Percentiles rank a stretch among this genome's conserved stretches.
Conservation (phyloP, 1,140 invertebrate genomes). For the Tribolium castaneum region DNA sequence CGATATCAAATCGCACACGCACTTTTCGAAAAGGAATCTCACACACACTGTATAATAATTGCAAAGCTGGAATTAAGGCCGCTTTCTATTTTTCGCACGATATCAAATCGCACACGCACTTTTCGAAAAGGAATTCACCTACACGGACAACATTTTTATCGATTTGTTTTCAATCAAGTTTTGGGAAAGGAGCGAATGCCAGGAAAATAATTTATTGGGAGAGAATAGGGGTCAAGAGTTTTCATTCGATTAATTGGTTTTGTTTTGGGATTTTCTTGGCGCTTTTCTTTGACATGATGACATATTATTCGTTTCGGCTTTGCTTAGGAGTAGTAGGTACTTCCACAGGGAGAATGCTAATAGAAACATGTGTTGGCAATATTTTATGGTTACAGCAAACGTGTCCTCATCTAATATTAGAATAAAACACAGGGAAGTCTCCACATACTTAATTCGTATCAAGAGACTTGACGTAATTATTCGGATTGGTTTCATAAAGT, state of each 20-base stretch:
- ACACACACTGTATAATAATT: too few species aligned
- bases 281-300: neutral
- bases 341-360: constrained; percentile 14
- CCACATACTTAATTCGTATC: constrained; percentile 17
- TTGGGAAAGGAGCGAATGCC: neutral
- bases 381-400: constrained; percentile 12
- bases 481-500: neutral
- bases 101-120: neutral
- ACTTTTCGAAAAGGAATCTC: constrained; percentile 3
- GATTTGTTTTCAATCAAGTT: constrained; percentile 5
- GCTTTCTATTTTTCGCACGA: neutral
- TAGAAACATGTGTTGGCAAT: constrained; percentile 32
- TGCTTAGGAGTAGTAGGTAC: neutral
- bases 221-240: too few species aligned
- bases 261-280: neutral
- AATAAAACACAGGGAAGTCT: neutral
- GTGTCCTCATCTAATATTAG: constrained; percentile 9
- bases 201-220: too few species aligned
- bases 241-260: neutral
- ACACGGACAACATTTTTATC: constrained; percentile 12
- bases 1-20: neutral
- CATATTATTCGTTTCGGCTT: neutral
- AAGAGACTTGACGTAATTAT: constrained; percentile 9
- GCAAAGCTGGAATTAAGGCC: neutral
- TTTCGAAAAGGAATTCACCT: constrained; percentile 10